Percentiles rank a stretch among this genome's conserved stretches.
These are phyloP conservation scores for Cryptotermes secundus DNA, from an alignment of 1,140 invertebrate genomes.

Conservation along the genomic window DNA sequence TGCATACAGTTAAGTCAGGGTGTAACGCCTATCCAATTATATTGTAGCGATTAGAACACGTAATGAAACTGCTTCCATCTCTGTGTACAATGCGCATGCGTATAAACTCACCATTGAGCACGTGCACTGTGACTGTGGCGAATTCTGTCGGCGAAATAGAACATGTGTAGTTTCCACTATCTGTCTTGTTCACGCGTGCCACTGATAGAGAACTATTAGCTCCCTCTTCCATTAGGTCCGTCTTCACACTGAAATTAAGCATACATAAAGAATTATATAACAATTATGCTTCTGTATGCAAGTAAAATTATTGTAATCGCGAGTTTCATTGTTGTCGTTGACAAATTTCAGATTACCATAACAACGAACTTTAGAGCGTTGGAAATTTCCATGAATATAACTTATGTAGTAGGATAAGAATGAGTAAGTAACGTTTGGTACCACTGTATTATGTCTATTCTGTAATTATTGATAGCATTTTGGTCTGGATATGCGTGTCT, in stretches of 20 bases:
- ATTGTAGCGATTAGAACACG: not conserved
- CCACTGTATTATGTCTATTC: no score
- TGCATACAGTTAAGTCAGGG: no score
- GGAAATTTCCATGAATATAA: no score
- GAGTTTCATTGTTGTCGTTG: no score
- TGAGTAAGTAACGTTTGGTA: no score
- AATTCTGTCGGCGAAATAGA: conserved; percentile 62
- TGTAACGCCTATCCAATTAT: not conserved
- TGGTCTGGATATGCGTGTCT: no score
- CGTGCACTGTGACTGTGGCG: conserved; percentile 68
- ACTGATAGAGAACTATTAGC: conserved; percentile 74
- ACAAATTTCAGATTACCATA: no score
- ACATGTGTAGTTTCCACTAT: conserved; percentile 79
- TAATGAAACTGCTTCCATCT: not conserved
- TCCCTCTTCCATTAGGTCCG: conserved; percentile 70
- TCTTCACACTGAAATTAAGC: conserved; percentile 63
- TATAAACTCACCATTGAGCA: conserved; percentile 64
- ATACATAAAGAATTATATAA: not conserved
- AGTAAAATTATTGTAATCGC: no score
- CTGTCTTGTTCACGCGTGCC: conserved; percentile 68
- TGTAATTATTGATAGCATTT: no score
- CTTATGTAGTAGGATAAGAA: no score
- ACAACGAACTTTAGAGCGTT: no score
- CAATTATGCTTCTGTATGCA: not conserved
- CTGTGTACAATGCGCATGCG: not conserved